Evolutionary conservation across 2,113 vertebrate species (phyloP), one percentile per base, ranked within the genome.

Genomic region (Australoheros scitulus): DNA sequence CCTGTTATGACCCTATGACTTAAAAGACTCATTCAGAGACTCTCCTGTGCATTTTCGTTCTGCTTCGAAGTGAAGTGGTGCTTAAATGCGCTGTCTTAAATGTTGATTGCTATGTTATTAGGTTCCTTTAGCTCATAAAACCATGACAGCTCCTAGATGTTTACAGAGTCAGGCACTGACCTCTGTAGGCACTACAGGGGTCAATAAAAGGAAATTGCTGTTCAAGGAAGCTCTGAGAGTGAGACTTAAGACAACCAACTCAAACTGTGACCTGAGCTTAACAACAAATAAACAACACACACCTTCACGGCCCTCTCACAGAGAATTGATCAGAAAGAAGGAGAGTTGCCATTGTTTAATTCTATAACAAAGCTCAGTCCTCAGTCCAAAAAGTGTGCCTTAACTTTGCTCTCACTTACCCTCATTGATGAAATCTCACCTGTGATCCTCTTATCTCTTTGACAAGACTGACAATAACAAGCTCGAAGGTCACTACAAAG

Each of bases 121-220:
- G 87, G 81, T 92, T 90, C 88, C 88, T 87, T 79, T 68, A 82
- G 78, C 91, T 91, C 91, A 86, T 93, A 93, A 93, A 92, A 87
- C 84, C 82, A 84, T 77, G 84, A 84, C 85, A 81, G 86, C 59
- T 83, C 76, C 78, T 43, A n/a, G 77, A 82, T 89, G 88, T 90
- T 93, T 88, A 90, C 88, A 79, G 80, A 91, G 89, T 85, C 77
- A 61, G 82, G 77, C 87, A 34, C 85, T 93, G 68, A 72, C 68
- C 68, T 72, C 68, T 55, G 18, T 72, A 55, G 68, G 68, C 68
- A 55, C 91, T 88, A 87, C 80, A 50, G 75, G 81, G 87, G 91
- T 92, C 92, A 93, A 94, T 93, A 93, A 93, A 92, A 92, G 84
- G 84, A 88, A 91, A 94, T 91, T 86, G 88, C 82, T 70, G 83